A percentile compares a stretch with the other conserved stretches of the same genome.
phyloP scores from a whole-genome alignment of 2,888 invertebrate genomes.

The Meloe dianella region DNA sequence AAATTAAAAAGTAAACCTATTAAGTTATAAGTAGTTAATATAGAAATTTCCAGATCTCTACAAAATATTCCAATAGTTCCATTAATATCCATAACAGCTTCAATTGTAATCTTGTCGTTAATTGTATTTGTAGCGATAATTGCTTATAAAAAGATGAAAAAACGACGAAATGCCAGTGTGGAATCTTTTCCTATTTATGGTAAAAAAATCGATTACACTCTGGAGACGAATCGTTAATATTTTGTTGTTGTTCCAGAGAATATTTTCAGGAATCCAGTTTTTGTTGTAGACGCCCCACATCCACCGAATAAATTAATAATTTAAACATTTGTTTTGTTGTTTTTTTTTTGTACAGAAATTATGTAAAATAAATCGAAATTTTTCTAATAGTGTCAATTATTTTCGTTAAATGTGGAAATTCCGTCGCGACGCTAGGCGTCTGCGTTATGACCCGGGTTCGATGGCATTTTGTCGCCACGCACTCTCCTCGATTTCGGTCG shows the following conservation, averaged over 20 bases:
- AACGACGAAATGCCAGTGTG: not conserved
- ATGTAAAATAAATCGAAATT: not conserved
- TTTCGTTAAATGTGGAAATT: not conserved
- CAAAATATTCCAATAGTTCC: not conserved
- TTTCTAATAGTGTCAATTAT: not conserved
- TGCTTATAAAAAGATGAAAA: not conserved
- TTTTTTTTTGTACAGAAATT: too few species aligned
- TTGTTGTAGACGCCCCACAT: slow-evolving; percentile 12
- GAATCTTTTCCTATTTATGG: slow-evolving; percentile 4
- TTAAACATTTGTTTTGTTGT: not conserved
- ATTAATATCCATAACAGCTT: not conserved
- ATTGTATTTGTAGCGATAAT: not conserved
- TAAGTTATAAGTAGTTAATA: not conserved
- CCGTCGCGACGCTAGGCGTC: slow-evolving; percentile 28
- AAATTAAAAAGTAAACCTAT: too few species aligned
- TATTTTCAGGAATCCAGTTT: slow-evolving; percentile 32
- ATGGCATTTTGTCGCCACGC: slow-evolving; percentile 31
- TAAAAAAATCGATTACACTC: not conserved
- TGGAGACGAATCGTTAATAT: not conserved
- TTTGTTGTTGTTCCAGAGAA: slow-evolving; percentile 24
- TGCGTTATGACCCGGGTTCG: slow-evolving; percentile 36
- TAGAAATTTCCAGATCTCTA: not conserved
- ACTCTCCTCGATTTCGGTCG: slow-evolving; percentile 20
- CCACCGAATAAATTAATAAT: not conserved
- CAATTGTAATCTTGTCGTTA: not conserved